phyloP scores from a whole-genome alignment of 2,113 vertebrate genomes.

The Odobenus rosmarus region DNA sequence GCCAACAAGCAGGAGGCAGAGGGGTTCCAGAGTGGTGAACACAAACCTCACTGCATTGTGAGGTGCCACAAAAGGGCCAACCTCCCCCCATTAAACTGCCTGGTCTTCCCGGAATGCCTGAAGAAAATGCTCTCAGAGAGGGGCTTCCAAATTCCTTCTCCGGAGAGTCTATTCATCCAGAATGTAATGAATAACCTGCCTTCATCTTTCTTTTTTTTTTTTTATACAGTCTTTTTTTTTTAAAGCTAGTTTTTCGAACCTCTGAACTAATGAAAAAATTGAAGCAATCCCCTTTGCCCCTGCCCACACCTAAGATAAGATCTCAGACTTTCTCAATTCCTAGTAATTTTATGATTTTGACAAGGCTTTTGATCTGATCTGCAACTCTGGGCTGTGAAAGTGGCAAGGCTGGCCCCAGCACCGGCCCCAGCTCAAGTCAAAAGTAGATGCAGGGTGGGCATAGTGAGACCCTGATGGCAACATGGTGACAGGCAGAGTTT shows the following conservation, averaged over 20 bases:
- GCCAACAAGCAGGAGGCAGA: not conserved
- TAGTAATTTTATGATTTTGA: conserved; percentile 5
- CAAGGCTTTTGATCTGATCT: not conserved
- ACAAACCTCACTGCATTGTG: not conserved
- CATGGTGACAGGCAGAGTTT: not conserved
- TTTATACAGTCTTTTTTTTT: not conserved
- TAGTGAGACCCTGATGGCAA: not conserved
- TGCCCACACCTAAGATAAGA: not conserved
- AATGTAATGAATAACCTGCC: conserved; percentile 16
- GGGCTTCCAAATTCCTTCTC: not conserved
- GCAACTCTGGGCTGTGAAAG: not conserved
- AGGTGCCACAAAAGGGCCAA: not conserved
- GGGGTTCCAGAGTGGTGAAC: not conserved
- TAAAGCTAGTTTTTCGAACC: not conserved
- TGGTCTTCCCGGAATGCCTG: not conserved
- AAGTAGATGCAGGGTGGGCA: not conserved
- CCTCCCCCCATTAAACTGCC: not conserved
- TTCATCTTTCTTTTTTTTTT: not conserved
- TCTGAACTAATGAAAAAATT: conserved; percentile 30
- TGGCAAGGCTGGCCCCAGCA: not conserved
- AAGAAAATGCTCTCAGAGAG: conserved; percentile 15
- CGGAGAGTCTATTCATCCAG: not conserved
- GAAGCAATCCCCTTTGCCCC: not conserved
- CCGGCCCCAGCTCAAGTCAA: not conserved
- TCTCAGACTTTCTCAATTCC: not conserved